Percentiles rank a stretch among this genome's conserved stretches.
Evolutionary conservation across 2,888 invertebrate species (phyloP).

Genomic region (Tupiocoris notatus): DNA sequence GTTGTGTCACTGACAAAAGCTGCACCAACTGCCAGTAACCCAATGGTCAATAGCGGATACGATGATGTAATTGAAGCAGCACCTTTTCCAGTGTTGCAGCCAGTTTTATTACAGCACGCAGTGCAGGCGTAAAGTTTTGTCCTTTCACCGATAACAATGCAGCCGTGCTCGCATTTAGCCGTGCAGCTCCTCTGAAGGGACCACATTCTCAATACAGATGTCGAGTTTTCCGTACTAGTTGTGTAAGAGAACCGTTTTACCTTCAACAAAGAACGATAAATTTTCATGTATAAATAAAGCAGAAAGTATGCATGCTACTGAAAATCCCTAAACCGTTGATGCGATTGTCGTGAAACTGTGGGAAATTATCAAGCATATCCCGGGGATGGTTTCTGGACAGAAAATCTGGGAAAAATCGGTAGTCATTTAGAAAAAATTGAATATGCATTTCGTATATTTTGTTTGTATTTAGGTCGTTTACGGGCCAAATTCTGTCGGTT

Average conservation of each 20-base stretch:
- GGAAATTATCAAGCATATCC: no score
- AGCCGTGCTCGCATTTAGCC: conserved; percentile 80
- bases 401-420: no score
- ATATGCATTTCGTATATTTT: no score
- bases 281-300: no score
- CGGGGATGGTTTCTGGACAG: no score
- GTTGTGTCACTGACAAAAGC: neutral
- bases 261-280: conserved; percentile 54
- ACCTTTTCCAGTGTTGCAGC: conserved; percentile 73
- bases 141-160: conserved; percentile 84
- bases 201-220: conserved; percentile 77
- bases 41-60: neutral
- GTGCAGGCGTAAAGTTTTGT: conserved; percentile 86
- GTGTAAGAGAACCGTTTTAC: conserved; percentile 82
- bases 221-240: conserved; percentile 75
- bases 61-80: neutral
- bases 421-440: no score
- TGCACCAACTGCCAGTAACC: neutral
- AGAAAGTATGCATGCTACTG: no score
- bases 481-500: no score
- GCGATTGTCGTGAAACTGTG: no score
- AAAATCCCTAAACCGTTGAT: no score
- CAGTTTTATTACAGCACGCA: conserved; percentile 74
- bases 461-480: no score
- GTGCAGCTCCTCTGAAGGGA: conserved; percentile 79